Base-by-base conservation (phyloP, 2,888 invertebrate species). In the Morpho helenor region DNA sequence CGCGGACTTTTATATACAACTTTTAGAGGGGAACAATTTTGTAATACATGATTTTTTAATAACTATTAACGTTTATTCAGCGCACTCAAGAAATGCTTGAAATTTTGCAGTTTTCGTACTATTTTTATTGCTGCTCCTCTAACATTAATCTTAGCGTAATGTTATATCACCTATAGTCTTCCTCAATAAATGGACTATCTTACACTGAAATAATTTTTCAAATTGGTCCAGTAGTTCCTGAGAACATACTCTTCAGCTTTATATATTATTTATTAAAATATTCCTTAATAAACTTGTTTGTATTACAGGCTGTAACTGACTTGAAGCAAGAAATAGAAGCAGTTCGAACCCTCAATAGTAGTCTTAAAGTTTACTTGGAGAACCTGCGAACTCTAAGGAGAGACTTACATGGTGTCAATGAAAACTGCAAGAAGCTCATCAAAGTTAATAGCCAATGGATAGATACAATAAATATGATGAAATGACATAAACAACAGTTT, bases 361-460 rank as follows among this genome's bases (percentile, higher is more conserved):
- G 77, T 46, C 71, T 91, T 2, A 68, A 68, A 47, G 69, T 73
- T 0, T 85, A 84, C 56, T 61, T 90, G 10, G 78, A 81, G 5
- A 73, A 80, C 57, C 61, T 91, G 0, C 66, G 72, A 16, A 54
- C 56, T 0, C 82, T 84, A 44, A 83, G 79, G 57, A 78, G 73
- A 9, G 81, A 80, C 49, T 56, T 91, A 2, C 49, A 65, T 0
- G 60, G 67, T 1, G 70, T 86, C 52, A 76, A 82, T 7, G 68
- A 73, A 0, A 90, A 87, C 54, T 80, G 72, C 10, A 72, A 72
- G 10, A 72, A 84, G 16, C 68, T 91, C 0, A 68, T 61, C 0
- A 81, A 83, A 69, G 77, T 86, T 0, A 89, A 91, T 46, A 62
- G 63, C 0, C 74, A 87, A 48, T 88, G 87, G 89, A 56, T 79